Conservation (phyloP, 2,888 invertebrate genomes). For the Rapana venosa region DNA sequence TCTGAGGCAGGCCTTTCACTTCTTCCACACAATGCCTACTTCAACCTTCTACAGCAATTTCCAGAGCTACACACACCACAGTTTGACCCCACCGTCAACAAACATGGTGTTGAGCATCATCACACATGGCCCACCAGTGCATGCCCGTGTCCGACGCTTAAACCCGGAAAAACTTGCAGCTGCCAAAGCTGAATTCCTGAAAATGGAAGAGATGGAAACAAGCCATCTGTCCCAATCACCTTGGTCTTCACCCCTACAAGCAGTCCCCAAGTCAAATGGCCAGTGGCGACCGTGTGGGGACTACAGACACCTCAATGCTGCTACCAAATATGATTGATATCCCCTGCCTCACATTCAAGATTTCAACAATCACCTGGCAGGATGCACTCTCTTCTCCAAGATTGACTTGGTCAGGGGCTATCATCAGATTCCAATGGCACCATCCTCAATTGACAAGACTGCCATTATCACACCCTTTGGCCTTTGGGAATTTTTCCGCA, state of each 20-base stretch:
- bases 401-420: constrained; percentile 48
- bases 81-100: constrained; percentile 27
- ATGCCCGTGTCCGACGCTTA: constrained; percentile 66
- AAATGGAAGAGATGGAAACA: constrained; percentile 67
- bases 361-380: constrained; percentile 43
- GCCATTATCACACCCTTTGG: constrained; percentile 36
- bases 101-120: constrained; percentile 41
- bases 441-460: constrained; percentile 33
- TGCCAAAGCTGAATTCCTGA: constrained; percentile 56
- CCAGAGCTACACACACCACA: constrained; percentile 33
- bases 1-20: constrained; percentile 2
- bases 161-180: constrained; percentile 65
- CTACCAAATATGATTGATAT: constrained; percentile 46
- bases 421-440: constrained; percentile 37
- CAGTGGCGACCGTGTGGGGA: constrained; percentile 42
- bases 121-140: constrained; percentile 69
- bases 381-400: constrained; percentile 52
- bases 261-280: constrained; percentile 75
- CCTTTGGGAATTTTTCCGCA: constrained; percentile 33
- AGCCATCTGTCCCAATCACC: constrained; percentile 77
- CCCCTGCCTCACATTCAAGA: constrained; percentile 52
- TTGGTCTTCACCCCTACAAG: constrained; percentile 64
- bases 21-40: constrained; percentile 11
- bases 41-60: constrained; percentile 23
- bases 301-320: constrained; percentile 44